These are phyloP conservation scores for Anarrhichthys ocellatus DNA, from an alignment of 2,113 vertebrate genomes.

Conservation along the genomic window DNA sequence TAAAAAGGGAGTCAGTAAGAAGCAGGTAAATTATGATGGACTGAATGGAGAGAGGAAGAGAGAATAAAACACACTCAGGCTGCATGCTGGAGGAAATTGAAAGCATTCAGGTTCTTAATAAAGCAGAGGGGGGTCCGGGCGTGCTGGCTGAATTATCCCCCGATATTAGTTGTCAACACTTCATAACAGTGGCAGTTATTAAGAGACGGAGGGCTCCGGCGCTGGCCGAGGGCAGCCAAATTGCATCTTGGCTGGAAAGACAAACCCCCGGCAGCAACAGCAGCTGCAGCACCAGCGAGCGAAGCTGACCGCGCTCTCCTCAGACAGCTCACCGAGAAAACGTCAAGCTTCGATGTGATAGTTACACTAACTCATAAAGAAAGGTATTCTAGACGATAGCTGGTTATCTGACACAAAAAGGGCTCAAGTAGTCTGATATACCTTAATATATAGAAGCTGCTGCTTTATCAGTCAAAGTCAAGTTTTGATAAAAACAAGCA, in stretches of 20 bases:
- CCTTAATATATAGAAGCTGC: too few relatives aligned
- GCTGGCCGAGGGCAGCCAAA: slow-evolving; percentile 92
- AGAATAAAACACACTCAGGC: slow-evolving; percentile 87
- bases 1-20: neutral
- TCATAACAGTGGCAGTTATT: slow-evolving; percentile 99
- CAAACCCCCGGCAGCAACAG: slow-evolving; percentile 75
- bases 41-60: slow-evolving; percentile 3
- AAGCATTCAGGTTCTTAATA: slow-evolving; percentile 92
- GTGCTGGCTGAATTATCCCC: slow-evolving; percentile 77
- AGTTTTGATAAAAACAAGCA: neutral
- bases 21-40: neutral
- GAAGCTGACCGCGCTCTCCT: slow-evolving; percentile 14
- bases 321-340: slow-evolving; percentile 5
- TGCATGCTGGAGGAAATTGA: slow-evolving; percentile 90
- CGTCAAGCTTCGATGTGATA: slow-evolving; percentile 6
- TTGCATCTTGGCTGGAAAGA: slow-evolving; percentile 87
- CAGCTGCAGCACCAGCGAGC: slow-evolving; percentile 38
- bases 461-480: neutral
- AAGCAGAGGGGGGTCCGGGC: slow-evolving; percentile 83
- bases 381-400: too few relatives aligned
- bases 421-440: too few relatives aligned
- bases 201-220: slow-evolving; percentile 89
- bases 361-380: neutral
- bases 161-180: slow-evolving; percentile 92
- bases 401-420: too few relatives aligned